Base-by-base conservation (phyloP, 2,888 invertebrate genomes). In the Ryuthela nishihirai region DNA sequence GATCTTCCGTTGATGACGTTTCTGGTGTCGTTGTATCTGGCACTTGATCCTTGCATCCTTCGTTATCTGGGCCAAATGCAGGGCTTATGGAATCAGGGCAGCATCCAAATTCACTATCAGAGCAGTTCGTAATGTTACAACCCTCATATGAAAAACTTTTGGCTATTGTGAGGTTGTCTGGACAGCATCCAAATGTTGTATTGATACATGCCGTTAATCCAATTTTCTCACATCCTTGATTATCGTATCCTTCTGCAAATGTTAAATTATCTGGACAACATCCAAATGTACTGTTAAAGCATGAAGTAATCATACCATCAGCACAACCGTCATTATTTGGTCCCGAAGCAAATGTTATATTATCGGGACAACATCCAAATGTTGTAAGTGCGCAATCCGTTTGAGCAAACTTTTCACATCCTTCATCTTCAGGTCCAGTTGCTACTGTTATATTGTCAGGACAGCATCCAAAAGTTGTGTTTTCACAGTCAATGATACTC, bases 271-370 rank as follows among this genome's bases (percentile, higher is more conserved):
- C 65, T 3, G 60, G 59, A 53, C 67, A 89, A 71, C 88, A 89
- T 17, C 86, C 86, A 69, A 74, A 79, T 7, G 43, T 42, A 18
- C 69, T 83, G 87, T 17, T 80, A 81, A 0, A 86, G 80, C 66
- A 82, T 80, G 47, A 34, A 23, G 12, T 36, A 36, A 15, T 35
- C 18, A n/a, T 34, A n/a, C n/a, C 34, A 12, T 24, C 15, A n/a
- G 3, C n/a, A 41, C 52, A 75, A 61, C 73, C 62, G 35, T 62
- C 61, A 12, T 38, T 32, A 9, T 60, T 50, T 0, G 83, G 83
- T 3, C 95, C 97, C 69, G 89, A 88, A 2, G 95, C 89, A 0
- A 90, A 83, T 0, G 89, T 91, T 67, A 81, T 75, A 2, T 82
- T 83, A 71, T 97, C 94, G 2, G 83, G 81, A 70, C 90, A 90